Base-by-base conservation (phyloP, 37 sponge, comb jelly and placozoan genomes). In the Crambe crambe region DNA sequence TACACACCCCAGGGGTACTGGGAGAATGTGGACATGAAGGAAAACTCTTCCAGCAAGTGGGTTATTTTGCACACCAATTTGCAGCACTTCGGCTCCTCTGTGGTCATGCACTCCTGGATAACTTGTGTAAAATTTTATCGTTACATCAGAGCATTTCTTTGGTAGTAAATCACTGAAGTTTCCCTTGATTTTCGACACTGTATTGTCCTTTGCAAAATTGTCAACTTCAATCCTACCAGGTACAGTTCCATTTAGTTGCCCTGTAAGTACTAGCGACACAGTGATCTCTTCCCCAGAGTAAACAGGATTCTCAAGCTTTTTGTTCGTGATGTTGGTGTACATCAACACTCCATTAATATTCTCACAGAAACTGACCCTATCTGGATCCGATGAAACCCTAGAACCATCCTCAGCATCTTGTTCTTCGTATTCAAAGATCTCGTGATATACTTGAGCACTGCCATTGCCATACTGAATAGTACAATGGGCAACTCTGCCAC, bases 221-320 rank as follows among this genome's bases (percentile, higher is more conserved):
- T n/a, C n/a, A n/a, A n/a, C n/a, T n/a, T n/a, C 54, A 51, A 74
- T 42, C 5, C 47, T 47, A 2, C 74, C 74, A 10, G 76, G 76
- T 22, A 59, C 76, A 59, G 41, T 17, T 35, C 76, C 76, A 10
- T 76, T 3, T 39, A 25, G 32, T 25, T 76, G 76, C 21, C 76
- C 76, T 1, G 54, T 56, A 3, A 36, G 41, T 3, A 76, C 62
- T 17, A 32, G 57, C 23, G 39, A 12, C 15, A 76, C 26, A 10
- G 30, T 31, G 4, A 76, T 17, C 23, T 32, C n/a, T 2, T 37
- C 76, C 1, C 76, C 76, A 12, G 76, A 36, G 41, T 36, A 76
- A 22, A 59, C 62, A 12, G n/a, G 0, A 10, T 17, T 9, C 5
- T 58, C 36, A n/a, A n/a, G n/a, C n/a, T n/a, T n/a, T 23, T 23